phyloP scores from a whole-genome alignment of 2,797 vertebrate species.

The Sandelia bainsii region DNA sequence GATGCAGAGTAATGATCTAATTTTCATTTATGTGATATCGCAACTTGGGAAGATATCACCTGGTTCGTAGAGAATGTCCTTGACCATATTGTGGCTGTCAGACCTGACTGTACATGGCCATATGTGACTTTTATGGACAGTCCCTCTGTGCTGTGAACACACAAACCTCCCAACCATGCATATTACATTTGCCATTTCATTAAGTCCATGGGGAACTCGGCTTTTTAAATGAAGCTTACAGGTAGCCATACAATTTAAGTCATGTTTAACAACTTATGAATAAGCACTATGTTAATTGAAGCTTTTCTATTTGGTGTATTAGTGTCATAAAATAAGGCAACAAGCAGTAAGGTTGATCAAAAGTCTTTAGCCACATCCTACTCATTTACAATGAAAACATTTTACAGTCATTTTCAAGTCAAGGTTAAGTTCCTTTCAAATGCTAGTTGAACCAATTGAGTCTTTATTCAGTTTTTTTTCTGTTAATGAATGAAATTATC shows the following conservation, averaged over 20 bases:
- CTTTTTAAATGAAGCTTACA: conserved; percentile 64
- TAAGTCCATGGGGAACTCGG: conserved; percentile 59
- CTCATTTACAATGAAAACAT: conserved; percentile 31
- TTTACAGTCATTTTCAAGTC: background rate
- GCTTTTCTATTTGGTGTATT: conserved; percentile 54
- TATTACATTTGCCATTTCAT: conserved; percentile 71
- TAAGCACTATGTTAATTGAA: conserved; percentile 66
- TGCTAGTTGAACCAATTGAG: too few species aligned
- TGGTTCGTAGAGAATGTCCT: conserved; percentile 33
- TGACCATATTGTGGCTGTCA: conserved; percentile 34
- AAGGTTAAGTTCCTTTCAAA: background rate
- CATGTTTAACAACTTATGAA: conserved; percentile 70
- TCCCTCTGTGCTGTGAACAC: conserved; percentile 37
- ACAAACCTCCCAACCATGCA: conserved; percentile 24
- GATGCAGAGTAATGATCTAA: background rate
- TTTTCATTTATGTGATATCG: conserved; percentile 27
- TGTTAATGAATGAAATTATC: too few species aligned
- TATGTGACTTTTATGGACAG: conserved; percentile 52
- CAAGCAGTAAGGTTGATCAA: conserved; percentile 33
- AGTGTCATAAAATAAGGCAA: conserved; percentile 58
- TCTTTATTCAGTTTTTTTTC: too few species aligned
- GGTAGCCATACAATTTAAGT: conserved; percentile 65
- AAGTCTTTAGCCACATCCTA: conserved; percentile 25
- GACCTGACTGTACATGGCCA: conserved; percentile 25
- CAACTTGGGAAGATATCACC: conserved; percentile 7